Base-by-base conservation (phyloP, 2,888 invertebrate species). In the Athripsodes cinereus region DNA sequence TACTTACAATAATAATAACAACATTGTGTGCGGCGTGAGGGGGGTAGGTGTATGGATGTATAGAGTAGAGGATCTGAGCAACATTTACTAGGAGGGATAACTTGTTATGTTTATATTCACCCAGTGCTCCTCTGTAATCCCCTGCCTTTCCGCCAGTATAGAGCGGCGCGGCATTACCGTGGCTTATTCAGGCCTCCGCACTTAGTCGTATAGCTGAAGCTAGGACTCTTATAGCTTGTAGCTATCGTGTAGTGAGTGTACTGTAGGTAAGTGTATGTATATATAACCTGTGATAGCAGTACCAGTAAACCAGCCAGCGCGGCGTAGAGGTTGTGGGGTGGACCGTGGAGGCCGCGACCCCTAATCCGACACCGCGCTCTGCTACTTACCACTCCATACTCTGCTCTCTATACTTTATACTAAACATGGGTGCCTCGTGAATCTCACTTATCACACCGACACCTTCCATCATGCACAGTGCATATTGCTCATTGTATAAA, bases 291-390 rank as follows among this genome's bases (percentile, higher is more conserved):
- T 22, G 51, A 21, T n/a, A 51, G 40, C 40, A 16, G 13, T 44
- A 13, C 6, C 44, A 44, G 44, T 44, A 44, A 44, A 48, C 48
- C 21, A 19, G 20, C 40, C n/a, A 16, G 40, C 13, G 13, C 40
- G 40, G 16, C 40, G 26, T 26, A 48, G 26, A 35, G 52, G 31
- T 22, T 40, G 21, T 31, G 49, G 35, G 48, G 57, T 26, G 40
- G 40, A 40, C 40, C 5, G 53, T 18, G 52, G 58, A 22, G 54
- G 58, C 18, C 53, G 54, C 58, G 58, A 54, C 58, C 58, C 58
- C 58, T 54, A 52, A 51, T 55, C 58, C 47, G 44, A 46, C 51
- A 51, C 51, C 52, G 58, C 35, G 40, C 40, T 40, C 40, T 16
- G 13, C 13, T 40, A 40, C 40, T 40, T 8, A 40, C 40, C 13